phyloP scores from a whole-genome alignment of 2,797 vertebrate species.

The Borostomias antarcticus region DNA sequence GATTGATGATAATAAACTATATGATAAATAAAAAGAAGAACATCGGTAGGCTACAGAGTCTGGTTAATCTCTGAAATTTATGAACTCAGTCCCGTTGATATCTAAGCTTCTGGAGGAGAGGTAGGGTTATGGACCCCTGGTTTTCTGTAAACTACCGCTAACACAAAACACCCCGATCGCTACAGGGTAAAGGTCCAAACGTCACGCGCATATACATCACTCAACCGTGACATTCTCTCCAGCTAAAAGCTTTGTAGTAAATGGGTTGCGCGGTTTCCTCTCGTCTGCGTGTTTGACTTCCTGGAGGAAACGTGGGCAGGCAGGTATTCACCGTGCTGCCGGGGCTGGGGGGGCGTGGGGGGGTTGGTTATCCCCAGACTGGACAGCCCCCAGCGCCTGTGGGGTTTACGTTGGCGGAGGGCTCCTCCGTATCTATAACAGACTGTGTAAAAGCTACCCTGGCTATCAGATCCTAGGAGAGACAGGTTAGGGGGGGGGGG shows the following conservation, averaged over 20 bases:
- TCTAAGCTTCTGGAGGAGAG: too few relatives aligned
- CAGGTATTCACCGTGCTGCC: conserved; percentile 52
- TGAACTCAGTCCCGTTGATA: background rate
- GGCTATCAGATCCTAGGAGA: conserved; percentile 33
- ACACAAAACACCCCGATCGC: conserved; percentile 43
- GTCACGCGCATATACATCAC: conserved; percentile 66
- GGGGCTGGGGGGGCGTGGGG: conserved; percentile 9
- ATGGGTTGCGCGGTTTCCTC: conserved; percentile 28
- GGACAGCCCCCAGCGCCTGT: conserved; percentile 49
- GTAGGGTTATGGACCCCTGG: conserved; percentile 2
- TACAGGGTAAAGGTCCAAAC: conserved; percentile 54
- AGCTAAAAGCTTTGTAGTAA: conserved; percentile 63
- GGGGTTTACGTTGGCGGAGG: conserved; percentile 61
- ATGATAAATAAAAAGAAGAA: too few relatives aligned
- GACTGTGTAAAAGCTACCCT: conserved; percentile 36
- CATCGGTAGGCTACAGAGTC: too few relatives aligned
- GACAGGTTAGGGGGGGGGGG: background rate
- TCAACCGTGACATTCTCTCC: conserved; percentile 58
- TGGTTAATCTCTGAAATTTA: background rate
- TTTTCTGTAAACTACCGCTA: conserved; percentile 43
- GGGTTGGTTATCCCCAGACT: conserved; percentile 39
- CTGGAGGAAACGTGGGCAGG: conserved; percentile 58
- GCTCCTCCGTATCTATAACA: conserved; percentile 44
- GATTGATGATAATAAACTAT: background rate
- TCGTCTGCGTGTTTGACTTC: conserved; percentile 56